Evolutionary conservation across 1,140 invertebrate species (phyloP).

Genomic region (Cydia fagiglandana): DNA sequence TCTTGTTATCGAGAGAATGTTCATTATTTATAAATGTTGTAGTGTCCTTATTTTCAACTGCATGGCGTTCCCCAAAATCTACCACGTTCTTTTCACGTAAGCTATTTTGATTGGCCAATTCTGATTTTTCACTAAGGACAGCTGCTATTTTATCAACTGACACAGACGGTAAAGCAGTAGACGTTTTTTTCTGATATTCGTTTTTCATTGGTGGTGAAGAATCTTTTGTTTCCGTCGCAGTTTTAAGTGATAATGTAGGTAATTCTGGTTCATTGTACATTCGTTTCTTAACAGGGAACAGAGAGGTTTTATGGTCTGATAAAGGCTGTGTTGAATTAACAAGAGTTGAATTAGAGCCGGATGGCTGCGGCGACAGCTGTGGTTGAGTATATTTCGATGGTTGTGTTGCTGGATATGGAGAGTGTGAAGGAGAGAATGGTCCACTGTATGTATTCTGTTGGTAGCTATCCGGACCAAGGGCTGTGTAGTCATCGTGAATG

Average conservation of each 20-base stretch:
- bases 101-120: constrained; percentile 57
- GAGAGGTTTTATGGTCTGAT: constrained; percentile 56
- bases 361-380: constrained; percentile 57
- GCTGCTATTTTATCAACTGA: constrained; percentile 68
- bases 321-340: constrained; percentile 44
- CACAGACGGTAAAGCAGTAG: constrained; percentile 40
- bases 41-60: constrained; percentile 46
- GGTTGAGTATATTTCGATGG: constrained; percentile 63
- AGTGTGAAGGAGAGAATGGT: constrained; percentile 69
- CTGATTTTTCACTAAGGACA: constrained; percentile 66
- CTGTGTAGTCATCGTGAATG: constrained; percentile 61
- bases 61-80: constrained; percentile 48
- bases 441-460: constrained; percentile 72
- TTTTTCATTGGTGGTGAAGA: constrained; percentile 43
- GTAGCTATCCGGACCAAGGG: constrained; percentile 67
- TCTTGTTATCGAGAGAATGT: constrained; percentile 44
- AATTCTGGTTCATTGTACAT: constrained; percentile 79
- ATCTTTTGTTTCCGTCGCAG: constrained; percentile 49
- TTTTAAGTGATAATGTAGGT: constrained; percentile 39
- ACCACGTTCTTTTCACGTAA: constrained; percentile 51
- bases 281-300: constrained; percentile 80
- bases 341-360: constrained; percentile 36
- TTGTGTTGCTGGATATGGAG: constrained; percentile 56
- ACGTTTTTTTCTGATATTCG: constrained; percentile 52
- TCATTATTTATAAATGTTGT: constrained; percentile 49